Base-by-base conservation (phyloP, 1,140 invertebrate genomes). In the Pogonognathellus flavescens region DNA sequence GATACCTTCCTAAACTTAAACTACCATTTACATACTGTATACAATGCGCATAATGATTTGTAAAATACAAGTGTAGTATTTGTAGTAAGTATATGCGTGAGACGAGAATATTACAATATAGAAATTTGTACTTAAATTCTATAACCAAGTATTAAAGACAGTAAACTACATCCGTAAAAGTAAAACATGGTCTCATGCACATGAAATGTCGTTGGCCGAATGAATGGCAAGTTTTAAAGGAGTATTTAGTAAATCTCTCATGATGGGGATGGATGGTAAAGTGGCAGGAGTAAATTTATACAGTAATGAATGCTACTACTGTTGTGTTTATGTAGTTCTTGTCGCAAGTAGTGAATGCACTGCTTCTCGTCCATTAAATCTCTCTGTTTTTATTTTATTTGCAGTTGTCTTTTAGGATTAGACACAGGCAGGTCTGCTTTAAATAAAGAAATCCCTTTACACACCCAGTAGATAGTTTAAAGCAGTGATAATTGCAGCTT, bases 401-500 rank as follows among this genome's bases (percentile, higher is more conserved):
- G 62, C 62, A 66, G 62, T 66, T 66, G 20, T 66, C 62, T 66
- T 66, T 66, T 22, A 25, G 62, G 62, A 20, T 66, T 31, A 60
- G 59, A 66, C 20, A 66, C 22, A 66, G 62, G 25, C 20, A 66
- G 9, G 1, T 7, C 7, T 14, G 18, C 20, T 41, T 41, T 41
- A 41, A 41, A 41, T 41, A 1, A 41, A 41, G 31, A 41, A 41
- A 41, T 41, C 6, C 31, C 1, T 3, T 3, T 6, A 41, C 1
- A 41, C 31, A 41, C 31, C 31, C 6, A 1, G 31, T 41, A 41
- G 6, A 41, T 41, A 6, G 1, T 41, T 41, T 41, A 6, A 41
- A 41, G 31, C 31, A 41, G 31, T 41, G 2, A 41, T 41, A 41
- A 66, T 66, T 66, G 22, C 6, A 41, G 9, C 62, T 66, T 66